phyloP scores from a whole-genome alignment of 64 coral and sea anemone species.

The Porites australiensis region DNA sequence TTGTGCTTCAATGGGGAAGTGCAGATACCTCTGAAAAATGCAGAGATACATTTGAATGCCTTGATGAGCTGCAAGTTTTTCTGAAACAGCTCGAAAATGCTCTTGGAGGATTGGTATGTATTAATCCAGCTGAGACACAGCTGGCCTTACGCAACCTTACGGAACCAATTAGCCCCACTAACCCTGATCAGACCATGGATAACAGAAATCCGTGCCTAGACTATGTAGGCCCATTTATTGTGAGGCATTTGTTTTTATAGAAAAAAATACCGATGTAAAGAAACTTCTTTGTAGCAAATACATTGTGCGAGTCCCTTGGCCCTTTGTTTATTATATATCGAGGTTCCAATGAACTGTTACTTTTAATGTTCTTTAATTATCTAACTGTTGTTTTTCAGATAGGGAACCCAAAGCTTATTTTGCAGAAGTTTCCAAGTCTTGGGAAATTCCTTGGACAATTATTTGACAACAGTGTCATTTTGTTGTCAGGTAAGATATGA shows the following conservation, averaged over 20 bases:
- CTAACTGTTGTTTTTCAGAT: not conserved
- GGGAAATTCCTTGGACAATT: conserved; percentile 68
- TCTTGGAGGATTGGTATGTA: conserved; percentile 35
- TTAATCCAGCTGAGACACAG: not conserved
- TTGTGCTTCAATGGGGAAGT: conserved; percentile 8
- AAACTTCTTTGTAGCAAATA: no score
- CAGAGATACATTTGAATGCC: conserved; percentile 2
- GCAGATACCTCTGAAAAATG: not conserved
- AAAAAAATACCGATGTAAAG: no score
- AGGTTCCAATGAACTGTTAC: not conserved
- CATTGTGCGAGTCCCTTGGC: no score
- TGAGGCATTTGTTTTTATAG: no score
- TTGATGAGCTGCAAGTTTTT: conserved; percentile 45
- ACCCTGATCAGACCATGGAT: no score
- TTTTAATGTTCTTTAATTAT: not conserved
- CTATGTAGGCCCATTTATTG: no score
- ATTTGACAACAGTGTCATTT: conserved; percentile 34
- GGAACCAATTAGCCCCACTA: no score
- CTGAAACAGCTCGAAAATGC: conserved; percentile 32
- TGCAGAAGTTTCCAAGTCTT: conserved; percentile 68
- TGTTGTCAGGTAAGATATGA: conserved; percentile 24
- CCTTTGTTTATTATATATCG: no score
- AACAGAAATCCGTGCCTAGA: no score
- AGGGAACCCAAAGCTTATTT: conserved; percentile 24
- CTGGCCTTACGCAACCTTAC: not conserved